Evolutionary conservation across 2,888 invertebrate species (phyloP).

Genomic region (Nomada flava): DNA sequence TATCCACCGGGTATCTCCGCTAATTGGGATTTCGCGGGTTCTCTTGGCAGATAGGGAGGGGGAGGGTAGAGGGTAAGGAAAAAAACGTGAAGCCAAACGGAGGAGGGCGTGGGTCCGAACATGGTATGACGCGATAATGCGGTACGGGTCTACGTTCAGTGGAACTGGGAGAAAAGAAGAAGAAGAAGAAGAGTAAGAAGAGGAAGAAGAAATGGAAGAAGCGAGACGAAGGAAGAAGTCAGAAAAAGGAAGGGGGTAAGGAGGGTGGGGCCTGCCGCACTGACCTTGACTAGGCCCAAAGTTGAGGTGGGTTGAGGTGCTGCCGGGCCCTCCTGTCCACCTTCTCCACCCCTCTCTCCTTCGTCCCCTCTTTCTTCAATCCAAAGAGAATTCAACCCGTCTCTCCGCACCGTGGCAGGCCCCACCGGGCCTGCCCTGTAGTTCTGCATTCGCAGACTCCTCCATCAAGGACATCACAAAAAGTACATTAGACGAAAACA

Average conservation of each 20-base stretch:
- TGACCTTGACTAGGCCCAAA: conserved; percentile 84
- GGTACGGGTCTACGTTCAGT: conserved; percentile 60
- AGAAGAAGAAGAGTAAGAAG: conserved; percentile 33
- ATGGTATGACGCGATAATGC: conserved; percentile 80
- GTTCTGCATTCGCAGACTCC: conserved; percentile 84
- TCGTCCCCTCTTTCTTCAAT: conserved; percentile 25
- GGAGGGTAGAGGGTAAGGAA: conserved; percentile 8
- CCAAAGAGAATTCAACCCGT: conserved; percentile 52
- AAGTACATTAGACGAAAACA: conserved; percentile 84
- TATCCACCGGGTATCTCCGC: conserved; percentile 63
- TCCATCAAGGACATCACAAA: conserved; percentile 84
- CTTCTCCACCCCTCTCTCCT: conserved; percentile 56
- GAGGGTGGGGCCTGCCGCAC: conserved; percentile 75
- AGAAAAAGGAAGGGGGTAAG: conserved; percentile 55
- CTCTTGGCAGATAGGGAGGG: conserved; percentile 18
- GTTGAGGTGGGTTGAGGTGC: conserved; percentile 82
- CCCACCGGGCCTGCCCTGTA: conserved; percentile 78
- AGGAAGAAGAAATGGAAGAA: conserved; percentile 50
- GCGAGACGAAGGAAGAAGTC: conserved; percentile 33
- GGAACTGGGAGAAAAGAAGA: conserved; percentile 39
- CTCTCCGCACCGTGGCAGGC: conserved; percentile 59
- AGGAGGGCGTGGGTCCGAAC: conserved; percentile 69
- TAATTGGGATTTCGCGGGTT: conserved; percentile 72
- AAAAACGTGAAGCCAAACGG: conserved; percentile 49
- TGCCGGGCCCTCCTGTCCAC: conserved; percentile 73